Conservation (phyloP, 2,113 vertebrate species). For the Asarcornis scutulata region DNA sequence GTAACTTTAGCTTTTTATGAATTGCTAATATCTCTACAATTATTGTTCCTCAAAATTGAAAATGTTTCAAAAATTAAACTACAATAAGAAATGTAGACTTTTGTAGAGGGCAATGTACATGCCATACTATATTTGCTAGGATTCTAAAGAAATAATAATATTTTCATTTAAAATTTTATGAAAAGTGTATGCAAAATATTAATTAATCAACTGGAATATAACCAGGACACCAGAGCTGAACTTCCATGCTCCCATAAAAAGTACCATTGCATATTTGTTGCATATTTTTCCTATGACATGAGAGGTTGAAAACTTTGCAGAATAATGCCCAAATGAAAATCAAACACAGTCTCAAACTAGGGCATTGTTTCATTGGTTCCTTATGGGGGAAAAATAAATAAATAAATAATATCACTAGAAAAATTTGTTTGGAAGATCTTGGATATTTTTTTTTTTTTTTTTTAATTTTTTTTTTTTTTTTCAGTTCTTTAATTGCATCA, state of each 20-base stretch:
- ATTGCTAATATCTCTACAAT: not conserved
- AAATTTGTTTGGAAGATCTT: not conserved
- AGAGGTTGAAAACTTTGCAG: not conserved
- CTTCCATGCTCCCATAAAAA: not conserved
- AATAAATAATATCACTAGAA: not conserved
- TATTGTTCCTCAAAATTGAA: not conserved
- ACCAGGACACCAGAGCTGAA: not conserved
- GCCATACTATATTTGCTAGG: not conserved
- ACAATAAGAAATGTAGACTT: not conserved
- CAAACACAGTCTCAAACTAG: not conserved
- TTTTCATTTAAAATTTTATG: not conserved
- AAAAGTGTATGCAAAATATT: not conserved
- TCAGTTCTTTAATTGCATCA: not conserved
- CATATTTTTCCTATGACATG: not conserved
- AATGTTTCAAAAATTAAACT: not conserved
- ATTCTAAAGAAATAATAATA: not conserved
- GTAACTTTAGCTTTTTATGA: not conserved
- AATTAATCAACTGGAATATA: constrained; percentile 10
- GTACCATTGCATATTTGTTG: not conserved
- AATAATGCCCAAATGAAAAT: not conserved
- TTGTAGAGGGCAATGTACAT: not conserved
- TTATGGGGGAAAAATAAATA: not conserved
- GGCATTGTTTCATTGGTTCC: not conserved
- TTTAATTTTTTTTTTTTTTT: not conserved
- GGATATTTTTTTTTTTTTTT: not conserved